Base-by-base conservation (phyloP, 1,140 invertebrate genomes). In the Leguminivora glycinivorella region DNA sequence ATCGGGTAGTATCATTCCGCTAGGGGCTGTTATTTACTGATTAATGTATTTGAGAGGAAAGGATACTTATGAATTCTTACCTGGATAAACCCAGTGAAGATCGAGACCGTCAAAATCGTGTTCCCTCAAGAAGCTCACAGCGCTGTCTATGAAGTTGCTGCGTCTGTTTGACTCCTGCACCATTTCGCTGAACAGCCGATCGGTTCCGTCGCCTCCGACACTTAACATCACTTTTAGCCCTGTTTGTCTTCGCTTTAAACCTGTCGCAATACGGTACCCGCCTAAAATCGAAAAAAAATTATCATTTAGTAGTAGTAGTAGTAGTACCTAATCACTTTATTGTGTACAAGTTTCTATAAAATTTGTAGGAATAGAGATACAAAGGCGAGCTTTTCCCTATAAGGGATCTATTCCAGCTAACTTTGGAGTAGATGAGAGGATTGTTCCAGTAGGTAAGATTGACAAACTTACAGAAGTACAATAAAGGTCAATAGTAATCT, bases 41-140 rank as follows among this genome's bases (percentile, higher is more conserved):
- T 14, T 38, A 38, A 38, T 38, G 10, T 38, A 38, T 43, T 31
- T 67, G 24, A 52, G 12, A 70, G 24, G 17, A 43, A n/a, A n/a
- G 58, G 31, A 25, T 38, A 26, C 10, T 29, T 4, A 68, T 68
- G 3, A 26, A 66, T 69, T 56, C 47, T 70, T 85, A 87, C 92
- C 94, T 67, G 94, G 94, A 81, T 94, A 94, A 56, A 93, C 89
- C 94, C 94, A 94, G 75, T 94, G 92, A 12, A 95, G 79, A 79
- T 95, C 94, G 6, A 94, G 82, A 0, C 94, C 94, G 76, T 95
- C 94, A 72, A 95, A 94, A 68, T 92, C 90, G 72, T 94, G 93
- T 63, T 92, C 87, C 73, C 90, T 88, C 40, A 94, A 76, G 72
- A 94, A 93, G 70, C 76, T 83, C 5, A 95, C 83, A n/a, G 94